Base-by-base conservation (phyloP, 2,113 vertebrate species). In the Trogon melanurus region DNA sequence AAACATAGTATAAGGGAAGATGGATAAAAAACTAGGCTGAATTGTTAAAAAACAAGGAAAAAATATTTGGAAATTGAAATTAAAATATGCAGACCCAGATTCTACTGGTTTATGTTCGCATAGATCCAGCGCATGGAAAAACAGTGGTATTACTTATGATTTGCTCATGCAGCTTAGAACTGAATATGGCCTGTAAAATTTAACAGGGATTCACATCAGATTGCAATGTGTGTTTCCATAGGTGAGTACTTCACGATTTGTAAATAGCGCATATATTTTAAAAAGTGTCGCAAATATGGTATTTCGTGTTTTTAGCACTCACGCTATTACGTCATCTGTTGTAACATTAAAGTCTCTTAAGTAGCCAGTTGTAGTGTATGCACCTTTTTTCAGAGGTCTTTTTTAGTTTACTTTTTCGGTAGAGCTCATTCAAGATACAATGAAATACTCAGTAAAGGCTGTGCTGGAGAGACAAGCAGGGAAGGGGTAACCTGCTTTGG, bases 401-500 rank as follows among this genome's bases (percentile, higher is more conserved):
- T 89, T 92, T 85, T n/a, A 1, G 64, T 57, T 89, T 79, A 75
- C 23, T 84, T 97, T 97, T 91, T 88, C 88, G 67, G 19, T 79
- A 50, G 30, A 94, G 47, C 53, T 84, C 45, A 44, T 91, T 93
- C 94, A 97, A 80, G 30, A 53, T 89, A 65, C 87, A 93, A 47
- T 75, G 70, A 87, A 97, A 87, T 79, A 78, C 20, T 83, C 91
- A 80, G 88, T 70, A 91, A 95, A 96, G 85, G 45, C 64, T 93
- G 20, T 79, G 44, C 54, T 96, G 45, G 73, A 94, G 73, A 95
- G 73, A 96, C 54, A 65, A 93, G 84, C 64, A 56, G 32, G 72
- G 66, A 88, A 95, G 25, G 61, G 41, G 50, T 93, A 95, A 81
- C 66, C 82, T 7, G 21, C 91, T 91, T 81, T 95, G 88, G 64